Evolutionary conservation across 2,113 vertebrate species (phyloP).

Genomic region (Tympanuchus pallidicinctus): DNA sequence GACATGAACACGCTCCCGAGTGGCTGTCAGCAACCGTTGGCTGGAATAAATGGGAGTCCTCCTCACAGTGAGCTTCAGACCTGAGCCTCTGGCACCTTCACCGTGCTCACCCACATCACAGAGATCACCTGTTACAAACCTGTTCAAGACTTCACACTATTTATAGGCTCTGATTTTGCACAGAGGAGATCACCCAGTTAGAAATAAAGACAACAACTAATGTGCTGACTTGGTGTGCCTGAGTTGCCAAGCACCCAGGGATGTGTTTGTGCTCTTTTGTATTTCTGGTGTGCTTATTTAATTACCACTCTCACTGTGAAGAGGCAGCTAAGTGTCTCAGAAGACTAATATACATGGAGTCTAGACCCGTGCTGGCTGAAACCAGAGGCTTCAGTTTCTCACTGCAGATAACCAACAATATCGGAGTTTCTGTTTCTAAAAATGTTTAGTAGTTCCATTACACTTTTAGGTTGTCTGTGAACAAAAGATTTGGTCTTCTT

Average conservation of each 20-base stretch:
- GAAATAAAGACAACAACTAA: background rate
- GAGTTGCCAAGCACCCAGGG: background rate
- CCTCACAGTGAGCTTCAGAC: background rate
- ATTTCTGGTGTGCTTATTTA: constrained; percentile 24
- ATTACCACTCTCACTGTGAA: background rate
- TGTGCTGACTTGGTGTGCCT: background rate
- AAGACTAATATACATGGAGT: background rate
- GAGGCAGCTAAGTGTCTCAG: background rate
- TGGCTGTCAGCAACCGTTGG: rapidly evolving
- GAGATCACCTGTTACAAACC: background rate
- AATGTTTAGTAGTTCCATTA: background rate
- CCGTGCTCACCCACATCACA: background rate
- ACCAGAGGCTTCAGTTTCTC: background rate
- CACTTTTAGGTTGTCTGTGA: background rate
- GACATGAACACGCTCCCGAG: background rate
- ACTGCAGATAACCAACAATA: background rate
- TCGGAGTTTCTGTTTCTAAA: constrained; percentile 9
- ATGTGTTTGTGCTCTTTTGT: background rate
- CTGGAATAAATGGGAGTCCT: background rate
- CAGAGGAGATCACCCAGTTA: rapidly evolving
- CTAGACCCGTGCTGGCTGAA: background rate
- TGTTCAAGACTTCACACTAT: background rate
- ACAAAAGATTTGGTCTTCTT: background rate
- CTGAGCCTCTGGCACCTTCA: rapidly evolving
- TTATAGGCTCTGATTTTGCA: background rate